These are phyloP conservation scores for Probosciger aterrimus DNA, from an alignment of 2,113 vertebrate species.

Conservation along the genomic window DNA sequence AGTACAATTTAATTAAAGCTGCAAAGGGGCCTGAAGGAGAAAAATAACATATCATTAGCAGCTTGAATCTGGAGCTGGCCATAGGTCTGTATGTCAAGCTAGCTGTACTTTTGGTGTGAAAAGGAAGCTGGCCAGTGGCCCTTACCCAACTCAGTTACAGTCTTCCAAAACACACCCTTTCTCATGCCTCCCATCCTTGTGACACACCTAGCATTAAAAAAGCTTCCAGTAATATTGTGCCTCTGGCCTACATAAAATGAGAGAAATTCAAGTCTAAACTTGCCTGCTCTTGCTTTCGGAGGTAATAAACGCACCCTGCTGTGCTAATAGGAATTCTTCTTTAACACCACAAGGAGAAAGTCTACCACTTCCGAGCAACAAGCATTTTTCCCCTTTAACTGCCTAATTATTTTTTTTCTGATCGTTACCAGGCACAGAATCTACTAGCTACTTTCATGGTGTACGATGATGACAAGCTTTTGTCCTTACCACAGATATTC, in stretches of 20 bases:
- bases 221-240: conserved; percentile 34
- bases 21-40: conserved; percentile 25
- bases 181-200: conserved; percentile 28
- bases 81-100: neutral
- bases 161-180: conserved; percentile 21
- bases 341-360: neutral
- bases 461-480: neutral
- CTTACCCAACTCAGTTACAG: neutral
- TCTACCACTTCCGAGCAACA: neutral
- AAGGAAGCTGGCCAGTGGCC: conserved; percentile 41
- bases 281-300: neutral
- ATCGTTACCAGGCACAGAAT: neutral
- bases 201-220: conserved; percentile 17
- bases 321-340: neutral
- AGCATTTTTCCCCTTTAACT: neutral
- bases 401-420: neutral
- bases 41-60: conserved; percentile 27
- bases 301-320: neutral
- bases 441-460: neutral
- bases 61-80: neutral
- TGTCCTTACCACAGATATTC: neutral
- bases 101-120: conserved; percentile 3
- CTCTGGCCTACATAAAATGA: conserved; percentile 21
- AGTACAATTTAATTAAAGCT: conserved; percentile 39
- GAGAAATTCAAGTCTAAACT: conserved; percentile 47